Conservation (phyloP, 2,113 vertebrate species). For the Gallinago media region DNA sequence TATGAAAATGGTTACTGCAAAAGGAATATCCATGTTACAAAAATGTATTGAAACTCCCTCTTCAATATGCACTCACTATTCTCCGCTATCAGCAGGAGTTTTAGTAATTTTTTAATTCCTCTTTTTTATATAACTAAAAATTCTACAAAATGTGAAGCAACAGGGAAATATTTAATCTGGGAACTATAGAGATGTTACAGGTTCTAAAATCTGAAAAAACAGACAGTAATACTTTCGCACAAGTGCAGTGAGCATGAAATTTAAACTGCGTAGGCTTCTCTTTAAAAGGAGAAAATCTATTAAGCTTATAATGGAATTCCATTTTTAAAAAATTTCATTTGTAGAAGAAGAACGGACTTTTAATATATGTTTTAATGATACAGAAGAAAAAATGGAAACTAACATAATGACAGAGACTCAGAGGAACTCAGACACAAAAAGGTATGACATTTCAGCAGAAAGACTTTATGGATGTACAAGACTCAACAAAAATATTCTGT, state of each 20-base stretch:
- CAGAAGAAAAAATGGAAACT: neutral
- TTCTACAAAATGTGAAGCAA: neutral
- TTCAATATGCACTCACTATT: neutral
- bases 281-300: slow-evolving; percentile 21
- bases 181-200: neutral
- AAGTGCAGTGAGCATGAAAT: neutral
- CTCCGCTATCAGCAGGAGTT: neutral
- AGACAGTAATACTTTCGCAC: neutral
- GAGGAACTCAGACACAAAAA: neutral
- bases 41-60: neutral
- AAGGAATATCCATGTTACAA: neutral
- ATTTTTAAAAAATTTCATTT: neutral
- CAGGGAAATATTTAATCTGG: neutral
- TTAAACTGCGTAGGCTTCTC: neutral
- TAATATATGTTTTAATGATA: neutral
- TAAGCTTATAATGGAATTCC: neutral
- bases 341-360: neutral
- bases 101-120: neutral
- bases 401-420: neutral
- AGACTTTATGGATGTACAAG: neutral
- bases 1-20: neutral
- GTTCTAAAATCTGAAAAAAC: neutral
- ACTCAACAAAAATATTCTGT: neutral
- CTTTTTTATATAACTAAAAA: neutral
- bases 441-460: neutral